These are phyloP conservation scores for Alentia gelatinosa DNA, from an alignment of 2,888 invertebrate species.

Conservation along the genomic window DNA sequence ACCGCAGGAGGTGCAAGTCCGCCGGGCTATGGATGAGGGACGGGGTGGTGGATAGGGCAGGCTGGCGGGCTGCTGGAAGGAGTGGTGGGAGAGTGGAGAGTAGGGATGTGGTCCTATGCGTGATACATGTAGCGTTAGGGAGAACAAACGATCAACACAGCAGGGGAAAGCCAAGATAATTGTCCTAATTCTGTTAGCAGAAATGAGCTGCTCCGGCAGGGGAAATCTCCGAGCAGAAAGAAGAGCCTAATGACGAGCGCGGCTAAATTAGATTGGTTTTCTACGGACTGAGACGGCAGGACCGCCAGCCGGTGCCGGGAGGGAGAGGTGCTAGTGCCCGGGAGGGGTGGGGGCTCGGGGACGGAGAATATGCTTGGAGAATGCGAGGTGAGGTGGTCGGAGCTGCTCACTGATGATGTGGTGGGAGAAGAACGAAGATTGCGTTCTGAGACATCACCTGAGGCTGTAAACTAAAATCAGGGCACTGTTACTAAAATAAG, in stretches of 20 bases:
- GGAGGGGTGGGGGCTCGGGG: neutral
- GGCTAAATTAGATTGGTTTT: constrained; percentile 40
- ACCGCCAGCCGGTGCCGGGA: too few relatives aligned
- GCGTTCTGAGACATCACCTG: too few relatives aligned
- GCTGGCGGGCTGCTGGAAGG: too few relatives aligned
- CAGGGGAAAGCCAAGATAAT: constrained; percentile 23
- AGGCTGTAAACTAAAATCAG: too few relatives aligned
- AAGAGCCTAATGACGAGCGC: neutral
- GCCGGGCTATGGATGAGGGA: too few relatives aligned
- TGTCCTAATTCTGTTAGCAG: neutral
- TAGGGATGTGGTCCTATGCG: neutral
- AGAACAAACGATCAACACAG: constrained; percentile 26
- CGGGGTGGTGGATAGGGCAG: too few relatives aligned
- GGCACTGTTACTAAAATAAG: too few relatives aligned
- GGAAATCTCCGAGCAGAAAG: constrained; percentile 14
- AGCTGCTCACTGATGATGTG: neutral
- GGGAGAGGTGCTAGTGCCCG: neutral
- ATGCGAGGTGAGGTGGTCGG: neutral
- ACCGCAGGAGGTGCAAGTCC: too few relatives aligned
- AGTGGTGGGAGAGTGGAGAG: neutral
- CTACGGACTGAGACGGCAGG: neutral
- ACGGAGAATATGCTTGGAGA: neutral
- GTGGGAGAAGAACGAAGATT: neutral
- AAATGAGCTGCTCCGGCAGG: constrained; percentile 6
- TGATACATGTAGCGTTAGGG: neutral